These are phyloP conservation scores for Nomada goodeniana DNA, from an alignment of 2,888 invertebrate species.

Conservation along the genomic window DNA sequence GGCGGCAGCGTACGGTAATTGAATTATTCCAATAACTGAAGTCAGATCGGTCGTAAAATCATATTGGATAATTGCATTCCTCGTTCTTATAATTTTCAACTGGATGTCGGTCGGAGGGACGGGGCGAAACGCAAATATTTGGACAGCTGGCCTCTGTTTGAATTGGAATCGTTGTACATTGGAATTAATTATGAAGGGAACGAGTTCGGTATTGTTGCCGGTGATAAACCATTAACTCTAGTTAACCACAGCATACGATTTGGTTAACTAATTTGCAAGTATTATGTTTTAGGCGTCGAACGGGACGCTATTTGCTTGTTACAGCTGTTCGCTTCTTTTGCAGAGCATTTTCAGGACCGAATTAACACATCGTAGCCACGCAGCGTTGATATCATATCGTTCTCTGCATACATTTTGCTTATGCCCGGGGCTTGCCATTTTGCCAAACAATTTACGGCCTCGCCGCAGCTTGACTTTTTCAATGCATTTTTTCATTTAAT, in stretches of 20 bases:
- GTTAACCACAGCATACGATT: slow-evolving; percentile 21
- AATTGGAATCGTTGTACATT: slow-evolving; percentile 43
- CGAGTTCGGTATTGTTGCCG: slow-evolving; percentile 42
- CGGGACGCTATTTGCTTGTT: neutral
- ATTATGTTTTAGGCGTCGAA: neutral
- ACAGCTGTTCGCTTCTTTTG: neutral
- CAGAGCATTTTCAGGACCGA: neutral
- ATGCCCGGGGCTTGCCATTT: no score
- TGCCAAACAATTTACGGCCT: no score
- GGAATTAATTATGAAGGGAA: slow-evolving; percentile 51
- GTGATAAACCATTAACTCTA: slow-evolving; percentile 27
- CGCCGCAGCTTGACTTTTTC: no score
- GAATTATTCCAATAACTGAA: slow-evolving; percentile 29
- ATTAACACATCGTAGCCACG: neutral
- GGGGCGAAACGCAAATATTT: slow-evolving; percentile 38
- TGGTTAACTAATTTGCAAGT: slow-evolving; percentile 39
- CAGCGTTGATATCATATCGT: neutral
- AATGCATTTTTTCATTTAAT: no score
- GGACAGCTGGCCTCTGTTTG: slow-evolving; percentile 35
- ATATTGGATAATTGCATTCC: slow-evolving; percentile 6
- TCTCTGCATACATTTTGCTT: no score
- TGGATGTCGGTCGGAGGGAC: neutral
- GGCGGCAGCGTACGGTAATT: neutral
- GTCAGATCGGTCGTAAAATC: slow-evolving; percentile 26
- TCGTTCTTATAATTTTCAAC: slow-evolving; percentile 33